These are phyloP conservation scores for Polyergus mexicanus DNA, from an alignment of 1,140 invertebrate species.

Conservation along the genomic window DNA sequence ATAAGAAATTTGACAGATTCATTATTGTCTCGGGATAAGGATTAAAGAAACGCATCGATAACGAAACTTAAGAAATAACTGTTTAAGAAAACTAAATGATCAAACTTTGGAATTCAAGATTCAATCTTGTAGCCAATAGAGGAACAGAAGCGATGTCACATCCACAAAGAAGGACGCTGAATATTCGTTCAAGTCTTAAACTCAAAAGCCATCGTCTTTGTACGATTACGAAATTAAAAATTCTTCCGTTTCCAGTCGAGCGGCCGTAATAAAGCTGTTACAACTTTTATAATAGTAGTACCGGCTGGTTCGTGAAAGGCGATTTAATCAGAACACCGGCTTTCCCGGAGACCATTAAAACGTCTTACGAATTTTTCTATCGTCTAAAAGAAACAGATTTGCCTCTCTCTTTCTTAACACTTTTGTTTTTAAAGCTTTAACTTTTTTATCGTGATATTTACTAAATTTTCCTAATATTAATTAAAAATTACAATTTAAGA, in stretches of 20 bases:
- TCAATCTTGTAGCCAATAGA: slow-evolving; percentile 33
- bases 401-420: slow-evolving; percentile 9
- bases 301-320: slow-evolving; percentile 56
- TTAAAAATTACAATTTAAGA: slow-evolving; percentile 37
- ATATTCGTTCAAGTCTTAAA: slow-evolving; percentile 42
- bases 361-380: slow-evolving; percentile 61
- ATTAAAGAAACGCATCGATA: slow-evolving; percentile 16
- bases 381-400: slow-evolving; percentile 35
- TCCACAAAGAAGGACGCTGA: slow-evolving; percentile 34
- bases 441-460: slow-evolving; percentile 28
- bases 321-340: slow-evolving; percentile 60
- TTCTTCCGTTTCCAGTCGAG: slow-evolving; percentile 49
- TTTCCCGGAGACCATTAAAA: slow-evolving; percentile 56
- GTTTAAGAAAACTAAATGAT: slow-evolving; percentile 39
- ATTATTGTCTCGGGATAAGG: not conserved
- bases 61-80: slow-evolving; percentile 41
- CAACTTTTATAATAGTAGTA: slow-evolving; percentile 62
- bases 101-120: slow-evolving; percentile 53
- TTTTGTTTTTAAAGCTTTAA: slow-evolving; percentile 43
- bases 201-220: slow-evolving; percentile 54
- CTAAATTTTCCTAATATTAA: slow-evolving; percentile 21
- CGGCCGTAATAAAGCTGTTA: slow-evolving; percentile 58
- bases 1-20: not conserved
- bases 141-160: not conserved
- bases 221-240: slow-evolving; percentile 63